A percentile compares a stretch with the other conserved stretches of the same genome.
Conservation (phyloP, 2,113 vertebrate species). For the Sisor rabdophorus region DNA sequence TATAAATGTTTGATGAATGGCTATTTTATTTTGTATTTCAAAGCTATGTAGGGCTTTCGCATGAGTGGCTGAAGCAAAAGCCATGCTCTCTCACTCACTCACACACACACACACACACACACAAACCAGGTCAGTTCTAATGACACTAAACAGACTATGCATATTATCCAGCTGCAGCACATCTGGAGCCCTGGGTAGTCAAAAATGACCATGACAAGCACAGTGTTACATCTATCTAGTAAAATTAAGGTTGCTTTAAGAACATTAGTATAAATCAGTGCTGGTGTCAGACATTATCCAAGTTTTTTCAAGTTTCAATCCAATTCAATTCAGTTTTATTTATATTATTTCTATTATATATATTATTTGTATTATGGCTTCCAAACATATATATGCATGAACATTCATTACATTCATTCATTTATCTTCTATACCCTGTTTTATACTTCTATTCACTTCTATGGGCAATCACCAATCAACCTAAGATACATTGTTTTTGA, state of each 20-base stretch:
- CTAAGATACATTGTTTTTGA: too few species aligned
- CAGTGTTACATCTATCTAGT: not conserved
- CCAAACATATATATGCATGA: too few species aligned
- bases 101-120: conserved; percentile 31
- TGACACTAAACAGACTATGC: conserved; percentile 9
- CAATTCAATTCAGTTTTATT: too few species aligned
- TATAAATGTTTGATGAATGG: not conserved
- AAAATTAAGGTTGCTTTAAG: not conserved
- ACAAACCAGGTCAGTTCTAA: conserved; percentile 25
- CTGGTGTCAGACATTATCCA: not conserved
- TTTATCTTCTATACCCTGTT: too few species aligned
- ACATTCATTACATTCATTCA: too few species aligned
- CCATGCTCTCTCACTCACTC: conserved; percentile 30
- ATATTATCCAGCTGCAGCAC: not conserved
- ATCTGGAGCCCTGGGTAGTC: not conserved
- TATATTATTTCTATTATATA: too few species aligned
- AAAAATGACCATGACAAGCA: not conserved
- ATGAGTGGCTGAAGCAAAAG: conserved; percentile 31
- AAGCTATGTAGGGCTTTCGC: conserved; percentile 43
- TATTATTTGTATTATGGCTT: too few species aligned
- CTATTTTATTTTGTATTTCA: conserved; percentile 37
- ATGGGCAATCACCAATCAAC: too few species aligned
- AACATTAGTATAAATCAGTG: not conserved
- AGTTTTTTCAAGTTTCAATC: too few species aligned
- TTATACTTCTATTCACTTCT: too few species aligned